These are phyloP conservation scores for Vanessa cardui DNA, from an alignment of 2,888 invertebrate genomes.

Conservation along the genomic window DNA sequence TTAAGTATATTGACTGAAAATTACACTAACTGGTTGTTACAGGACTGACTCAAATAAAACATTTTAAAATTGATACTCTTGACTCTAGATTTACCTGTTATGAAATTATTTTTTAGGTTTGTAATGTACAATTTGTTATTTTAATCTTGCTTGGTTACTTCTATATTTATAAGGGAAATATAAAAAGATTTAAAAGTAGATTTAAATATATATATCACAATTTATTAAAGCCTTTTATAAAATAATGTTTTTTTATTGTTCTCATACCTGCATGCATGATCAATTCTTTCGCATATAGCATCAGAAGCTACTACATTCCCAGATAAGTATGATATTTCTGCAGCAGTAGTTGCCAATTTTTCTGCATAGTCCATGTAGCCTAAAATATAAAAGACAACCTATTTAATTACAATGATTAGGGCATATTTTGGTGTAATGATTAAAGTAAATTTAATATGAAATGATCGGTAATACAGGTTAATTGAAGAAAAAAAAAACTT, in stretches of 20 bases:
- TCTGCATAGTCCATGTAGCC: slow-evolving; percentile 83
- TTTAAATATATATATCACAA: slow-evolving; percentile 40
- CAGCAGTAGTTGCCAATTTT: slow-evolving; percentile 77
- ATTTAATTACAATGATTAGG: too few relatives aligned
- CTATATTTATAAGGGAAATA: slow-evolving; percentile 31
- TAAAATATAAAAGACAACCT: slow-evolving; percentile 42
- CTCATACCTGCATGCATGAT: slow-evolving; percentile 71
- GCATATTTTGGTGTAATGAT: too few relatives aligned
- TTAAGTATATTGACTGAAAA: slow-evolving; percentile 19
- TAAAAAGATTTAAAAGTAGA: slow-evolving; percentile 32
- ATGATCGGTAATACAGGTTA: background rate
- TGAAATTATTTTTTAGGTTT: slow-evolving; percentile 32
- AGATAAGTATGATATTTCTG: slow-evolving; percentile 80
- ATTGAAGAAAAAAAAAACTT: slow-evolving; percentile 42
- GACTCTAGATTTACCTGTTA: slow-evolving; percentile 36
- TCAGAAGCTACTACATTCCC: slow-evolving; percentile 80
- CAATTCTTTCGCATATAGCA: slow-evolving; percentile 79
- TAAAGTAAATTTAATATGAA: too few relatives aligned
- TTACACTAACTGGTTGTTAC: background rate
- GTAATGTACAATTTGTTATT: slow-evolving; percentile 34
- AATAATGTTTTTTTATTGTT: slow-evolving; percentile 27
- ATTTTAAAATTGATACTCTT: slow-evolving; percentile 26
- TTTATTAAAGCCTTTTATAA: slow-evolving; percentile 44
- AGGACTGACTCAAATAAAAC: slow-evolving; percentile 17
- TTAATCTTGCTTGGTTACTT: slow-evolving; percentile 27